Percentiles rank a stretch among this genome's conserved stretches.
These are phyloP conservation scores for Acanthornis magna DNA, from an alignment of 2,797 vertebrate genomes.

Conservation along the genomic window DNA sequence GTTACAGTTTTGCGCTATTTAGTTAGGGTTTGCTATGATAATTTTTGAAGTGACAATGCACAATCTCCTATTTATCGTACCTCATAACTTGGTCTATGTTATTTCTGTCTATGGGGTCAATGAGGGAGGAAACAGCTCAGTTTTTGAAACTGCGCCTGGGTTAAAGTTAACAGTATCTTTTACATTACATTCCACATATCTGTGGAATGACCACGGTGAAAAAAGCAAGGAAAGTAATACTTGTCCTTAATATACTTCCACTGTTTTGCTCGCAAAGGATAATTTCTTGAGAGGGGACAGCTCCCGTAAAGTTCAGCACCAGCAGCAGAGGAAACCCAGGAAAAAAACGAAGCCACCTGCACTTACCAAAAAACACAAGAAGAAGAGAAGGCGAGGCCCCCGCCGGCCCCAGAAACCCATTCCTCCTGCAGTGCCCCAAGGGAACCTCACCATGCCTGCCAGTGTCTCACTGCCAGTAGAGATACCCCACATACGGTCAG, in stretches of 20 bases:
- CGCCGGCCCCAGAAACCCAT: slow-evolving; percentile 97
- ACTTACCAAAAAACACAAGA: slow-evolving; percentile 99
- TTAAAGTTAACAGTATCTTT: background rate
- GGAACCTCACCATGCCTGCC: slow-evolving; percentile 96
- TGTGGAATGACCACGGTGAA: background rate
- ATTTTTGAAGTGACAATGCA: background rate
- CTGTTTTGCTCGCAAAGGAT: slow-evolving; percentile 79
- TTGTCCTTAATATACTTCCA: background rate
- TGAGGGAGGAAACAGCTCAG: background rate
- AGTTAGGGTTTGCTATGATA: background rate
- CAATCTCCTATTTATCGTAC: background rate
- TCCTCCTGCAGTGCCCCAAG: slow-evolving; percentile 95
- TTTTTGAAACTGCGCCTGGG: background rate
- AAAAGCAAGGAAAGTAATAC: background rate
- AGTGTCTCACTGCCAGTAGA: slow-evolving; percentile 90
- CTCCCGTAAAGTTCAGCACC: slow-evolving; percentile 95
- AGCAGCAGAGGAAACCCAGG: slow-evolving; percentile 97
- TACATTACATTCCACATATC: background rate
- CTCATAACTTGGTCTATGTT: background rate
- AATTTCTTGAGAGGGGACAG: slow-evolving; percentile 97
- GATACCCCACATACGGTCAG: slow-evolving; percentile 87
- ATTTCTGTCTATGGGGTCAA: background rate
- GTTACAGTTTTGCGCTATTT: background rate
- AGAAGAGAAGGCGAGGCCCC: slow-evolving; percentile 93
- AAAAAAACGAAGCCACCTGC: slow-evolving; percentile 99